A percentile compares a stretch with the other conserved stretches of the same genome.
phyloP scores from a whole-genome alignment of 2,113 vertebrate species.

The Hyla sarda region DNA sequence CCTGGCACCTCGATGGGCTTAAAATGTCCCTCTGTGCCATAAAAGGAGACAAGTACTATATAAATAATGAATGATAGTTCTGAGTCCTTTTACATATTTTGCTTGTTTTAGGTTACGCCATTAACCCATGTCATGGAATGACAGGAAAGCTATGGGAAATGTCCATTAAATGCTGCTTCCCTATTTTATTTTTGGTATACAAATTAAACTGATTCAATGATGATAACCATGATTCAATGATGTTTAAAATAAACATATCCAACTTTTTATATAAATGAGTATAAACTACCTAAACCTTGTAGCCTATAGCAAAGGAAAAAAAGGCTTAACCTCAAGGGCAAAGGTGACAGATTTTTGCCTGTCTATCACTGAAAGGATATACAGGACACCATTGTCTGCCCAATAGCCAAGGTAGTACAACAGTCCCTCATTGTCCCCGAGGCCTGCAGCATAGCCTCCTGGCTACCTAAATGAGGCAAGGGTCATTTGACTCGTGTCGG shows the following conservation, averaged over 20 bases:
- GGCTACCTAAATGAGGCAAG: conserved; percentile 69
- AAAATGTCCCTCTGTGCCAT: too few relatives aligned
- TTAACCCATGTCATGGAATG: too few relatives aligned
- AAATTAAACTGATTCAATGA: not conserved
- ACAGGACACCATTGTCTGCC: conserved; percentile 68
- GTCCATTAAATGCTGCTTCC: not conserved
- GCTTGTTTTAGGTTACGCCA: too few relatives aligned
- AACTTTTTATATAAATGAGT: too few relatives aligned
- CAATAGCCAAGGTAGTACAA: conserved; percentile 70
- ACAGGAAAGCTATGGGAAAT: not conserved
- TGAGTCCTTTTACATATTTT: not conserved
- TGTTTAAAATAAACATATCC: too few relatives aligned
- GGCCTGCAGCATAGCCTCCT: conserved; percentile 69
- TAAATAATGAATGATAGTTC: not conserved
- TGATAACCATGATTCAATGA: too few relatives aligned
- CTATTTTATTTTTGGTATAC: not conserved
- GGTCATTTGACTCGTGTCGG: conserved; percentile 71
- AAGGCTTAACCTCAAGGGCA: conserved; percentile 71
- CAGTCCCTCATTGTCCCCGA: conserved; percentile 73
- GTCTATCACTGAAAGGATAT: conserved; percentile 66
- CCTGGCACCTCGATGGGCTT: too few relatives aligned
- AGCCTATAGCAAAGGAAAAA: conserved; percentile 63
- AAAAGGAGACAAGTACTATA: too few relatives aligned
- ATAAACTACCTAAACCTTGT: too few relatives aligned
- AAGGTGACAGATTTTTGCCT: conserved; percentile 76